Evolutionary conservation across 2,888 invertebrate species (phyloP).

Genomic region (Diplazon laetatorius): DNA sequence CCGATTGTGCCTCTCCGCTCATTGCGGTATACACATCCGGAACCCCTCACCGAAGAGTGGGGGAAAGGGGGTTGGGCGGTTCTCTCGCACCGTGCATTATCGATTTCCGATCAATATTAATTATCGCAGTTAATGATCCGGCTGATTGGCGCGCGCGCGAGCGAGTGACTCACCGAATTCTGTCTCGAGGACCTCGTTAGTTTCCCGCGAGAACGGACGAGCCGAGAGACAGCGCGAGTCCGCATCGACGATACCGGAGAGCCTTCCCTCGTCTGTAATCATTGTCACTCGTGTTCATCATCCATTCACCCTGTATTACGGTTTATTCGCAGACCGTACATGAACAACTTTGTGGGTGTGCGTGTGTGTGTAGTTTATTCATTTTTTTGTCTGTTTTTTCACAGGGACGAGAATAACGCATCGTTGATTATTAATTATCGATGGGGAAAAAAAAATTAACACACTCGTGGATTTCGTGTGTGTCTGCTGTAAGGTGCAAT

Average conservation of each 20-base stretch:
- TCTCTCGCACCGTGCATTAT: constrained; percentile 64
- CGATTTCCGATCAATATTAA: constrained; percentile 79
- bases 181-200: constrained; percentile 80
- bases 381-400: too few species aligned
- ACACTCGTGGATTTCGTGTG: too few species aligned
- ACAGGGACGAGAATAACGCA: too few species aligned
- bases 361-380: too few species aligned
- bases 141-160: constrained; percentile 74
- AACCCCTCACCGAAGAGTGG: too few species aligned
- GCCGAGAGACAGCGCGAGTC: constrained; percentile 25
- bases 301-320: background rate
- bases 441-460: too few species aligned
- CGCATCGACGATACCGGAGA: constrained; percentile 29
- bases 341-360: too few species aligned
- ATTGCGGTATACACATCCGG: background rate
- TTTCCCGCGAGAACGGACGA: constrained; percentile 66
- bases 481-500: too few species aligned
- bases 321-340: background rate
- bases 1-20: constrained; percentile 1
- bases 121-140: constrained; percentile 78
- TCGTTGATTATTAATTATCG: too few species aligned
- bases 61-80: constrained; percentile 22
- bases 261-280: constrained; percentile 12
- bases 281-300: constrained; percentile 25
- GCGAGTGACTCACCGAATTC: constrained; percentile 58